Percentiles rank a stretch among this genome's conserved stretches.
phyloP scores from a whole-genome alignment of 2,113 vertebrate genomes.

The Haemorhous mexicanus region DNA sequence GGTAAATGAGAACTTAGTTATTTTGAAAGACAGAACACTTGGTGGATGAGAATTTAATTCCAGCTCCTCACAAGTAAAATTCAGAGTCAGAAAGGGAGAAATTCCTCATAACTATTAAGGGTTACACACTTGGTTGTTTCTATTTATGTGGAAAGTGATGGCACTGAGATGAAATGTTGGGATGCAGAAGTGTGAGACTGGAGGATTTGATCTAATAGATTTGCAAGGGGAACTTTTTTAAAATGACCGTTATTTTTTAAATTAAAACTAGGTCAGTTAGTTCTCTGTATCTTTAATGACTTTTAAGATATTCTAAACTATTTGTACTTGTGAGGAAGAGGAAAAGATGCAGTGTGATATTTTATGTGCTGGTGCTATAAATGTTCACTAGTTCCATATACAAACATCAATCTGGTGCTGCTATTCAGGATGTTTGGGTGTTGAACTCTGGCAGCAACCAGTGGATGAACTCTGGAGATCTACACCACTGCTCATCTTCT shows the following conservation, averaged over 20 bases:
- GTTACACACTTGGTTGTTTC: background rate
- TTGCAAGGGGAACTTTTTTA: background rate
- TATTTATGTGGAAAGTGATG: background rate
- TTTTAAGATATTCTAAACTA: background rate
- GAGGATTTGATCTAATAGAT: background rate
- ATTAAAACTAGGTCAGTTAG: background rate
- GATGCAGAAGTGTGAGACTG: background rate
- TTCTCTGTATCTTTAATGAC: background rate
- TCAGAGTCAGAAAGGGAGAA: background rate
- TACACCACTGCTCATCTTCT: background rate
- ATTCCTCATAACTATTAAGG: background rate
- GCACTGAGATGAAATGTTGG: background rate
- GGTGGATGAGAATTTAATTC: background rate
- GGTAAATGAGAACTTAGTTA: background rate
- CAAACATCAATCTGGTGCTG: background rate
- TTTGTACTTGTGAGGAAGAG: background rate
- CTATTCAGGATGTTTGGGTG: background rate
- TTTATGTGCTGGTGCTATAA: background rate
- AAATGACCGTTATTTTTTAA: background rate
- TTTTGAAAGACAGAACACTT: background rate
- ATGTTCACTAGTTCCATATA: background rate
- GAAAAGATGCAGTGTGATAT: background rate
- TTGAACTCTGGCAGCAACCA: background rate
- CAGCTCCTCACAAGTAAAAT: background rate
- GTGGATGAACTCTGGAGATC: background rate